These are phyloP conservation scores for Amiota minor DNA, from an alignment of 2,888 invertebrate genomes.

Conservation along the genomic window DNA sequence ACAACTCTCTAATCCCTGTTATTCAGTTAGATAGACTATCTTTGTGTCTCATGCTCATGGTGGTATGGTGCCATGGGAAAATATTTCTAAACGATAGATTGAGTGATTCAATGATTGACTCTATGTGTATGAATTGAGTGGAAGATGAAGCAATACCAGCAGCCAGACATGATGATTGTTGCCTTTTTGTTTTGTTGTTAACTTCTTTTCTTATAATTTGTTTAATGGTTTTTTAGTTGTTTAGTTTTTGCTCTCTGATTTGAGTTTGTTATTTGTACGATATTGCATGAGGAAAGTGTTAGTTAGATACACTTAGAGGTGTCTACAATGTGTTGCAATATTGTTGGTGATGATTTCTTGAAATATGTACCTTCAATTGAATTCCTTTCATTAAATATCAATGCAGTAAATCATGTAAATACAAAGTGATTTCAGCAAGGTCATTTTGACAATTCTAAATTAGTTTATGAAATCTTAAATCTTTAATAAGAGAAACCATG, in stretches of 20 bases:
- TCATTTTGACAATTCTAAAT: not conserved
- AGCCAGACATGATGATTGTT: slow-evolving; percentile 22
- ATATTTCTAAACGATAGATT: slow-evolving; percentile 44
- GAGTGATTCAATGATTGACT: slow-evolving; percentile 5
- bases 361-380: too few species aligned
- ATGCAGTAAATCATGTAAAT: too few species aligned
- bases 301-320: too few species aligned
- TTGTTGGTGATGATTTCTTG: too few species aligned
- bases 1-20: slow-evolving; percentile 58
- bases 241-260: not conserved
- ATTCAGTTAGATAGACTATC: slow-evolving; percentile 53
- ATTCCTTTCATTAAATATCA: too few species aligned
- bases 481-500: not conserved
- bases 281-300: too few species aligned
- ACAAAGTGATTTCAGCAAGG: not conserved
- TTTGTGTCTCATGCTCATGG: not conserved
- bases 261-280: too few species aligned
- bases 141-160: slow-evolving; percentile 17
- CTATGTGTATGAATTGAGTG: slow-evolving; percentile 11
- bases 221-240: not conserved
- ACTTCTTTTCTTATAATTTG: not conserved
- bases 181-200: not conserved
- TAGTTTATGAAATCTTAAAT: not conserved
- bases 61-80: slow-evolving; percentile 56
- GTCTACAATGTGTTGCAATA: too few species aligned